Conservation (phyloP, 2,888 invertebrate species). For the Nebria salina region DNA sequence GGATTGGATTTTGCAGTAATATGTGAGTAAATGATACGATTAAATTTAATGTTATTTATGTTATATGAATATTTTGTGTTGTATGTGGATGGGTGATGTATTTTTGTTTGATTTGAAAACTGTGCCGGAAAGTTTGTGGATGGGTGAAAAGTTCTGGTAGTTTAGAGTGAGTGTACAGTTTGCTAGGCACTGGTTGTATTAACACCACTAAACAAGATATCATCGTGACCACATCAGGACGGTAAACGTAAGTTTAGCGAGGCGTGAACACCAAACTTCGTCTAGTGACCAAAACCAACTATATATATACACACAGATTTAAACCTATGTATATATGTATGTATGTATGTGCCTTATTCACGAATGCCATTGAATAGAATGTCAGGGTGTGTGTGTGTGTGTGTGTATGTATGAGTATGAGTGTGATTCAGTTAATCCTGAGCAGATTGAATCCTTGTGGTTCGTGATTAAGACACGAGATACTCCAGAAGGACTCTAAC, state of each 20-base stretch:
- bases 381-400: too few relatives aligned
- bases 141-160: too few relatives aligned
- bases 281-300: too few relatives aligned
- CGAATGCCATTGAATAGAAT: neutral
- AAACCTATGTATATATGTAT: constrained; percentile 14
- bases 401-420: too few relatives aligned
- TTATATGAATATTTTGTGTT: too few relatives aligned
- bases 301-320: neutral
- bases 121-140: too few relatives aligned
- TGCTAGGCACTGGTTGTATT: constrained; percentile 23
- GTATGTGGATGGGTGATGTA: too few relatives aligned
- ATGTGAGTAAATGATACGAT: too few relatives aligned
- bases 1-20: too few relatives aligned
- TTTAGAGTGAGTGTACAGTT: neutral
- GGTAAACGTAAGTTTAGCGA: constrained; percentile 23
- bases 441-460: constrained; percentile 41
- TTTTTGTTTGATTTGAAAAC: too few relatives aligned
- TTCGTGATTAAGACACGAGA: constrained; percentile 31
- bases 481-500: neutral
- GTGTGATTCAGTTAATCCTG: constrained; percentile 35
- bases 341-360: constrained; percentile 23
- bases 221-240: constrained; percentile 24
- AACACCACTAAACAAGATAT: constrained; percentile 41
- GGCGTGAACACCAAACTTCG: constrained; percentile 17
- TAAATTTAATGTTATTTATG: too few relatives aligned